Evolutionary conservation across 1,140 invertebrate species (phyloP).

Genomic region (Drosophila grimshawi): DNA sequence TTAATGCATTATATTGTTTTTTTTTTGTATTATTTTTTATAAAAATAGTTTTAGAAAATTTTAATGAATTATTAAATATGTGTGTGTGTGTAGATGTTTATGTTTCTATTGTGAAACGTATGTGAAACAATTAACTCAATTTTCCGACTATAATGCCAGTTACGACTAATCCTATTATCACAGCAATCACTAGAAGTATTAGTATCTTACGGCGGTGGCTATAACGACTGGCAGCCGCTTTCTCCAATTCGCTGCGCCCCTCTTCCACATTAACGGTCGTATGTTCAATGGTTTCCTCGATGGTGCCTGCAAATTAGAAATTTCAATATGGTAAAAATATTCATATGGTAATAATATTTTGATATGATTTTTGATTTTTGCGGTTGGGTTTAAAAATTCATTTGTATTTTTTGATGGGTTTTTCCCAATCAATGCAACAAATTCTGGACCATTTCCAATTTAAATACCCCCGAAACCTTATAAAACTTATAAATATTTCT

Average conservation of each 20-base stretch:
- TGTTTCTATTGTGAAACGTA: constrained; percentile 30
- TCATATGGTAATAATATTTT: neutral
- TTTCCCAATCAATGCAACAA: no score
- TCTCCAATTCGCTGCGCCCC: constrained; percentile 90
- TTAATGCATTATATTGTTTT: constrained; percentile 50
- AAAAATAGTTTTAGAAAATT: constrained; percentile 76
- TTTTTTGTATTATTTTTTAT: constrained; percentile 46
- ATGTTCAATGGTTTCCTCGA: constrained; percentile 94
- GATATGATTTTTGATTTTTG: neutral
- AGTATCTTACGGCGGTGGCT: constrained; percentile 90
- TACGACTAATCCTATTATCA: constrained; percentile 88
- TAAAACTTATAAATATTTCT: no score
- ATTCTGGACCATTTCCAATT: no score
- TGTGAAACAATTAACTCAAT: constrained; percentile 84
- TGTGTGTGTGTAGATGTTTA: constrained; percentile 35
- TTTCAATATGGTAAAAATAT: no score
- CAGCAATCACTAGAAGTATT: constrained; percentile 87
- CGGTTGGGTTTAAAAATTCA: no score
- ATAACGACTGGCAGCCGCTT: constrained; percentile 91
- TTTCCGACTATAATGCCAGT: constrained; percentile 87
- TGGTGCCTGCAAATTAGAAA: constrained; percentile 89
- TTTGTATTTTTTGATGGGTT: no score
- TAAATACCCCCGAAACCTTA: no score
- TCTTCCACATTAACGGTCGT: constrained; percentile 91
- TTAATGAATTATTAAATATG: constrained; percentile 44